Conservation (phyloP, 2,797 vertebrate species). For the Euphonia xanthogaster region DNA sequence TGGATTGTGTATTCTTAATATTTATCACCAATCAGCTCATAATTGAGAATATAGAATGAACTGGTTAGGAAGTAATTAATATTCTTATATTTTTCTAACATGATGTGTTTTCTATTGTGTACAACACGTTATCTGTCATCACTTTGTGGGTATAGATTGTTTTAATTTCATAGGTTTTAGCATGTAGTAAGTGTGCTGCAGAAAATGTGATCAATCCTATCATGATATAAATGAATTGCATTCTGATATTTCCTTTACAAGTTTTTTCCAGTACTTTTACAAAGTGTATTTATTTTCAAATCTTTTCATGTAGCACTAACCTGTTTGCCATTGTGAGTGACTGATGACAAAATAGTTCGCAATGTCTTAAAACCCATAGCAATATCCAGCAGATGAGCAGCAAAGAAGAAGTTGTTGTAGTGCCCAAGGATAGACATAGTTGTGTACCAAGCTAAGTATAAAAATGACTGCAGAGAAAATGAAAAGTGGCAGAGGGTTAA, state of each 20-base stretch:
- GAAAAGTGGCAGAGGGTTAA: not conserved
- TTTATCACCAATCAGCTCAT: not conserved
- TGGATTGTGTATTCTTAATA: not conserved
- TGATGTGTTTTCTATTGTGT: not conserved
- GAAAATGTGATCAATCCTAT: not conserved
- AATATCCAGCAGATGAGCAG: conserved; percentile 95
- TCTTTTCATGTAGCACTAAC: conserved; percentile 65
- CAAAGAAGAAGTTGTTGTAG: conserved; percentile 99
- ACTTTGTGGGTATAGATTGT: not conserved
- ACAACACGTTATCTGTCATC: not conserved
- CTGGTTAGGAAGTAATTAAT: not conserved
- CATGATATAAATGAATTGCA: not conserved
- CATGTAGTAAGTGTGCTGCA: not conserved
- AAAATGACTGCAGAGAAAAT: conserved; percentile 84
- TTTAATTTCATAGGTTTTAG: not conserved
- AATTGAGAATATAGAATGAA: not conserved
- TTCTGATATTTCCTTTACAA: not conserved
- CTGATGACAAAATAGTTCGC: conserved; percentile 95
- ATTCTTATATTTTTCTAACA: not conserved
- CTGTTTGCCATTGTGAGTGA: conserved; percentile 99
- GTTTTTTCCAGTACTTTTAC: not conserved
- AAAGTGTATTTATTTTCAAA: not conserved
- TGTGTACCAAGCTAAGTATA: conserved; percentile 98
- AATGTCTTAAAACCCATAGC: conserved; percentile 99
- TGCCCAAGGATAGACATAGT: conserved; percentile 98